Evolutionary conservation across 2,113 vertebrate species (phyloP).

Genomic region (Phoxinus phoxinus): DNA sequence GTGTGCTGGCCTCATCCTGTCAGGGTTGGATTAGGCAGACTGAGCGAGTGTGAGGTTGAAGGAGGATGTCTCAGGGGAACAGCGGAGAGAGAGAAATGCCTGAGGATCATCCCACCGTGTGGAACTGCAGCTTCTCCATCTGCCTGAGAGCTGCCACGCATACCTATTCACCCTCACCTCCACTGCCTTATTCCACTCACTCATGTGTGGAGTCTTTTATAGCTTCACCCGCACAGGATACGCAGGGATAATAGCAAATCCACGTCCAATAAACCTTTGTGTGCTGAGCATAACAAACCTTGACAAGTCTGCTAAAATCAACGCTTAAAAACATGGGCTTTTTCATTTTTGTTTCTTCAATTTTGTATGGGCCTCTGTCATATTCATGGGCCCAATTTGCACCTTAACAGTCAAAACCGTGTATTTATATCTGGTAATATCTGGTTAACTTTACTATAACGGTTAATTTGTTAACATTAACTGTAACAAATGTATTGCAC

Average conservation of each 20-base stretch:
- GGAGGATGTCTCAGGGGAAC: constrained; percentile 31
- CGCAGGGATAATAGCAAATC: constrained; percentile 12
- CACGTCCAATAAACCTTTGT: constrained; percentile 29
- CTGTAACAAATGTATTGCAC: no score
- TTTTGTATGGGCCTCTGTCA: background rate
- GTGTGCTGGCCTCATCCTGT: constrained; percentile 21
- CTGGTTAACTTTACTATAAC: background rate
- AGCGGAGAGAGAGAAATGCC: constrained; percentile 17
- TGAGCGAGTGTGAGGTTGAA: constrained; percentile 16
- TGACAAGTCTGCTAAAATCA: constrained; percentile 17
- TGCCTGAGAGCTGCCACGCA: constrained; percentile 9
- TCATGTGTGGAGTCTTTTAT: constrained; percentile 17
- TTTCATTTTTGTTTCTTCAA: background rate
- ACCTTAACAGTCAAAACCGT: background rate
- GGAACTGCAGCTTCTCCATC: constrained; percentile 27
- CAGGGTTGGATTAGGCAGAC: constrained; percentile 25
- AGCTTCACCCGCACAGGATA: constrained; percentile 5
- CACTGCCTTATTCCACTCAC: constrained; percentile 22
- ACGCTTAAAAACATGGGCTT: background rate
- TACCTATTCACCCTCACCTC: constrained; percentile 29
- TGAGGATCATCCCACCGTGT: constrained; percentile 28
- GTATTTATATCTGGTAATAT: background rate
- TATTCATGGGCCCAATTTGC: background rate
- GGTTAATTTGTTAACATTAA: no score
- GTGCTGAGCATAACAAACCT: constrained; percentile 25